Base-by-base conservation (phyloP, 2,113 vertebrate genomes). In the Agelaius phoeniceus region DNA sequence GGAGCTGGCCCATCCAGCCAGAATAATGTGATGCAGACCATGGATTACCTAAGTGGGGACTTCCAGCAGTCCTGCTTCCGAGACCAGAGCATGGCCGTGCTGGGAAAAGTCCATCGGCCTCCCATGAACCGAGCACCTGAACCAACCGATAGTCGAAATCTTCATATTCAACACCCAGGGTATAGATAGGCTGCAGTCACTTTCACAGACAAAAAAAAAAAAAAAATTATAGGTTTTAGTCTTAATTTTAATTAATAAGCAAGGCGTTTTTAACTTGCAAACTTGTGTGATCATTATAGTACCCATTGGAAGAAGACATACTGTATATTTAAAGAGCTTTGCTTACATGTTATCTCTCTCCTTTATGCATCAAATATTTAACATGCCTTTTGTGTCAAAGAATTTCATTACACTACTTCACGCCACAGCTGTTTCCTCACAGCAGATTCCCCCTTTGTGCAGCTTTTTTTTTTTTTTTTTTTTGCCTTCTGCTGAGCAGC, bases 11-110 rank as follows among this genome's bases (percentile, higher is more conserved):
- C 98, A 85, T 97, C 98, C 68, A 98, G 98, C 94, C 99, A 99
- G 98, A 99, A 98, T 97, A 98, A 98, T 98, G 97, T 99, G 98
- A 99, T 99, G 98, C 99, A 99, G 98, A 99, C 99, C 59, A 97
- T 99, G 98, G 99, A 99, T 99, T 99, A 99, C 98, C 98, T 99
- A 97, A 98, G 98, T 26, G 99, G 98, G 97, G 99, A 99, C 98
- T 99, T 99, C 98, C 99, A 99, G 98, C 99, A 99, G 98, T 98
- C 99, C 98, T 99, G 99, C 98, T 99, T 99, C 98, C 98, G 99
- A 94, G 99, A 99, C 98, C 99, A 99, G 98, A 99, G 99, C 98
- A 98, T 99, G 97, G 98, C 98, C 15, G 97, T 99, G 98, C 98
- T 99, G 97, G 98, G 98, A 95, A 99, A 99, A 98, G 98, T 99